phyloP scores from a whole-genome alignment of 2,888 invertebrate genomes.

The Heliothis peltigera region DNA sequence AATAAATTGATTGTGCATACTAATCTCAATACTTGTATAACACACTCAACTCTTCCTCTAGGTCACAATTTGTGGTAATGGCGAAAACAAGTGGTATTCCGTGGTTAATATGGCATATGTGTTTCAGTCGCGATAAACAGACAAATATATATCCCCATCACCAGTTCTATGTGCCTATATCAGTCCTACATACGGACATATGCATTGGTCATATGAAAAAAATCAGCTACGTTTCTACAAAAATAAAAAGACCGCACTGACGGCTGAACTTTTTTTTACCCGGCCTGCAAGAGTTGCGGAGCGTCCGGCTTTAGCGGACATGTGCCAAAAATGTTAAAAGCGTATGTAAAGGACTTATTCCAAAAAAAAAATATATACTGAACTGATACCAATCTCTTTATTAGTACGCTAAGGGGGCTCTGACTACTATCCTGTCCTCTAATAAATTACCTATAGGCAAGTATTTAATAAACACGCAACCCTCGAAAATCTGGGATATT shows the following conservation, averaged over 20 bases:
- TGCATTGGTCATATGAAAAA: conserved; percentile 6
- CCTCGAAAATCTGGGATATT: too few species aligned
- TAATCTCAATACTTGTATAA: neutral
- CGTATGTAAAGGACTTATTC: neutral
- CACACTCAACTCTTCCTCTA: neutral
- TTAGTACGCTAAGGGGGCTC: neutral
- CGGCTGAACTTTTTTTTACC: conserved; percentile 14
- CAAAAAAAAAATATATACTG: conserved; percentile 5
- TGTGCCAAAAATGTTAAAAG: conserved; percentile 16
- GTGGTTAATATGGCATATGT: conserved; percentile 1
- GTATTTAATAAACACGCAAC: too few species aligned
- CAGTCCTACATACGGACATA: conserved; percentile 12
- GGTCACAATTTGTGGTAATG: neutral
- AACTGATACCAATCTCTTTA: neutral
- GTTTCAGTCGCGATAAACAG: conserved; percentile 14
- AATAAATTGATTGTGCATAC: neutral
- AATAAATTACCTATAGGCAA: neutral
- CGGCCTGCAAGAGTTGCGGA: neutral
- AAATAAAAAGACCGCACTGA: conserved; percentile 34
- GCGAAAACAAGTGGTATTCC: neutral
- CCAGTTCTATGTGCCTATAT: neutral
- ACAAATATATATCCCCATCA: neutral
- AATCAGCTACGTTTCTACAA: conserved; percentile 13
- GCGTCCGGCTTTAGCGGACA: conserved; percentile 23
- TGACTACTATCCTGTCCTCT: neutral